Evolutionary conservation across 2,888 invertebrate species (phyloP).

Genomic region (Lycophotia porphyrea): DNA sequence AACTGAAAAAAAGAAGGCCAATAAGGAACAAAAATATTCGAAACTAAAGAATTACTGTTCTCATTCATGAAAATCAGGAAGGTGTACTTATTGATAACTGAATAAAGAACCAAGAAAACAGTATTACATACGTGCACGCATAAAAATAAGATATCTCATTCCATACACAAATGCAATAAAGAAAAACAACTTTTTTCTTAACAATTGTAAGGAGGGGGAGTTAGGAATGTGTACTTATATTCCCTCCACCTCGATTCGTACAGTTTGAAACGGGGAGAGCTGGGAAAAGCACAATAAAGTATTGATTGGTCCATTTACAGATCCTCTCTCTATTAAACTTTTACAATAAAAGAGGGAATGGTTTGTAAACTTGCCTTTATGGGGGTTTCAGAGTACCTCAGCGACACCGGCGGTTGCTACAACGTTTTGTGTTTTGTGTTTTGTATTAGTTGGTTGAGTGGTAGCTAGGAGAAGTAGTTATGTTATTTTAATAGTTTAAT

Average conservation of each 20-base stretch:
- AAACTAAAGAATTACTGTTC: background rate
- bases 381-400: slow-evolving; percentile 59
- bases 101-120: slow-evolving; percentile 34
- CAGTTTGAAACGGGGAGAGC: slow-evolving; percentile 67
- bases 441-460: slow-evolving; percentile 50
- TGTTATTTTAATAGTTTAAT: slow-evolving; percentile 35
- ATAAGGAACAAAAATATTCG: background rate
- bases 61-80: slow-evolving; percentile 5
- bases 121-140: slow-evolving; percentile 51
- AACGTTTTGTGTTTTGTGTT: slow-evolving; percentile 53
- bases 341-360: slow-evolving; percentile 80
- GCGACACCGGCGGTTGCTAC: slow-evolving; percentile 46
- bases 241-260: slow-evolving; percentile 61
- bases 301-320: slow-evolving; percentile 82
- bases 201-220: slow-evolving; percentile 63
- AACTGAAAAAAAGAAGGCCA: background rate
- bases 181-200: slow-evolving; percentile 66
- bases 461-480: slow-evolving; percentile 1
- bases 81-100: slow-evolving; percentile 1
- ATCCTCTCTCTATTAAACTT: slow-evolving; percentile 83
- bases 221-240: slow-evolving; percentile 66
- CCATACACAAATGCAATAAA: slow-evolving; percentile 62
- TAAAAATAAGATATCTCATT: slow-evolving; percentile 62
- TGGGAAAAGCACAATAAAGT: slow-evolving; percentile 80
- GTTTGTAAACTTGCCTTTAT: slow-evolving; percentile 74